Base-by-base conservation (phyloP, 2,113 vertebrate genomes). In the Channa maculata region DNA sequence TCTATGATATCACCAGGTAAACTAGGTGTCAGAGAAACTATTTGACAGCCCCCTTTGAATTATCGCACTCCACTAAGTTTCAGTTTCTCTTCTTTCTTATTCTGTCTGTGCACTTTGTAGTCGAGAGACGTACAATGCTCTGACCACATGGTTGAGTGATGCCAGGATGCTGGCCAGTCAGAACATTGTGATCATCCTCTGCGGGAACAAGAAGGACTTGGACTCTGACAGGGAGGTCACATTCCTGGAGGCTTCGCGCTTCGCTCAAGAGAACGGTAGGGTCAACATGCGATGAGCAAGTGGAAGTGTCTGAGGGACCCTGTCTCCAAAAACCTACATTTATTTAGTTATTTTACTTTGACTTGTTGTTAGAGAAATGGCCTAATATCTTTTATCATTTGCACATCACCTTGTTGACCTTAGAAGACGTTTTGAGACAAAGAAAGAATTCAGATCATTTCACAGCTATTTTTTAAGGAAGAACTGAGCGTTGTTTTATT, bases 201-300 rank as follows among this genome's bases (percentile, higher is more conserved):
- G 96, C 57, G 96, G 96, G 39, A 98, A 98, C 91, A 98, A 98
- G 91, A 98, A 97, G 83, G 96, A 98, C 74, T 88, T 98, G 93
- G 96, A 97, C 34, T 93, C 93, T 0, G 96, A 98, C 81, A 92
- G 96, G 1, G 96, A 98, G 88, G 96, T 97, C 85, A 98, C 96
- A 0, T 98, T 98, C 84, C 85, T 98, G 83, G 96, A 98, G 86
- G 96, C 96, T 0, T 98, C 96, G 0, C 96, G 96, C 45, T 97
- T 98, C 24, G 96, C 96, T 66, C 96, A 97, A 83, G 96, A 98
- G 88, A 97, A 97, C 0, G 96, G 96, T 97, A 83, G 1, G 55
- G 73, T 45, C 15, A 43, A 2, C 37, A 38, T 7, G 49, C 49
- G 2, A 41, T 24, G 6, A 54, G 53, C 5, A n/a, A 48, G 33